Evolutionary conservation across 2,113 vertebrate species (phyloP).

Genomic region (Notarius quadriscutis): DNA sequence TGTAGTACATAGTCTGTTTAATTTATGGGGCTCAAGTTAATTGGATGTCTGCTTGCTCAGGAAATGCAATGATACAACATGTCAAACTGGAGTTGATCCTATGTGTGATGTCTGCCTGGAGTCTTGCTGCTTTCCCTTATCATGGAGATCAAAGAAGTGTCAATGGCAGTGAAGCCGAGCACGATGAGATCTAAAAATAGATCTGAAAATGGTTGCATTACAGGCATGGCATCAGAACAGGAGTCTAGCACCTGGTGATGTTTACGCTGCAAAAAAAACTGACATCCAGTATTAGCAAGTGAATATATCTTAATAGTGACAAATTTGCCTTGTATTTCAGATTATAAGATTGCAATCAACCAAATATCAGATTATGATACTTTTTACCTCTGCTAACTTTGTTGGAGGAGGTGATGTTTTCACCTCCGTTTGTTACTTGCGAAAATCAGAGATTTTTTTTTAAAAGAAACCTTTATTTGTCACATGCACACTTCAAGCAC

Average conservation of each 20-base stretch:
- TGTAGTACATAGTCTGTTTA: not conserved
- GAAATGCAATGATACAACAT: not conserved
- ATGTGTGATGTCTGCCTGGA: not conserved
- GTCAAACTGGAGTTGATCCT: not conserved
- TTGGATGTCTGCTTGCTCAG: not conserved
- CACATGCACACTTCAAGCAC: no score
- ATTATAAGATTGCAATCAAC: not conserved
- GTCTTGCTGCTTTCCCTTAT: not conserved
- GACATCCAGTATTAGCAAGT: not conserved
- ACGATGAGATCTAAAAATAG: not conserved
- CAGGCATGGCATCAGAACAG: not conserved
- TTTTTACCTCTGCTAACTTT: not conserved
- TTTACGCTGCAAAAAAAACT: not conserved
- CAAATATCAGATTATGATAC: not conserved
- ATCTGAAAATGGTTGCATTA: constrained; percentile 3
- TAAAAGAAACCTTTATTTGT: no score
- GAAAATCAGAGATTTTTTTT: no score
- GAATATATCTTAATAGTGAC: not conserved
- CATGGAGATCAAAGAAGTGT: not conserved
- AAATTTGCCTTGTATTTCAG: not conserved
- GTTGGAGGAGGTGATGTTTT: no score
- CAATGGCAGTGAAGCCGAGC: not conserved
- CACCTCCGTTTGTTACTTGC: no score
- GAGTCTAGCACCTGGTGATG: not conserved
- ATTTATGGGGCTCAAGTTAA: not conserved